Evolutionary conservation across 1,140 invertebrate species (phyloP), one percentile per base, ranked within the genome.

Genomic region (Melipona quadrifasciata): DNA sequence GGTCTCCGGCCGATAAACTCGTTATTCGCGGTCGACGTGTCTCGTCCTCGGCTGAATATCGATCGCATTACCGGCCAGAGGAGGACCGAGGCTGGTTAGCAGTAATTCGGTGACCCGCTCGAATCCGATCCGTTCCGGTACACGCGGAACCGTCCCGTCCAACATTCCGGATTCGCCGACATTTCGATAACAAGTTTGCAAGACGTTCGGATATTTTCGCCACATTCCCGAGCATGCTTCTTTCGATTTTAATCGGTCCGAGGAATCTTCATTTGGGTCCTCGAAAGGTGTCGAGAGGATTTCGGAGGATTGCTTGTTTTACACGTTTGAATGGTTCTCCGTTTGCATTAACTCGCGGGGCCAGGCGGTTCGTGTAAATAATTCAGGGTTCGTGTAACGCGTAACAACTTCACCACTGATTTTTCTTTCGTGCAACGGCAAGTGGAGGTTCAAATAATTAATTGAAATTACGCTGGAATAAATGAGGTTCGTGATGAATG

Each of bases 1-100:
- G 82, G 86, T 87, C 86, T 76, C 82, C 76, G 34, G 79, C 81
- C 88, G 88, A 90, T 89, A 89, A 90, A 90, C 81, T 85, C 82
- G 85, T 87, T 80, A 86, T 87, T 82, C 84, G 65, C 80, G 84
- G 83, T 80, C 75, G 86, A 76, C 72, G 73, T 67, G 85, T 57
- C 82, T 87, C 82, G 67, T 84, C 86, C 73, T 75, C 39, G 47
- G 70, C 39, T 72, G 70, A 72, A 72, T 72, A 72, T 72, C 70
- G 70, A 72, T 75, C 79, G 84, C 57, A 64, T 85, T 82, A 82
- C 70, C 72, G 47, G 39, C 57, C 57, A 72, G 79, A 64, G 74
- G 65, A 61, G 84, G 61, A 31, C 70, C 79, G 53, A 57, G 39
- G 47, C 77, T 79, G 76, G 65, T 88, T 85, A 82, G 75, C 87